Evolutionary conservation across 2,113 vertebrate species (phyloP), one percentile per base, ranked within the genome.

Genomic region (Passerina amoena): DNA sequence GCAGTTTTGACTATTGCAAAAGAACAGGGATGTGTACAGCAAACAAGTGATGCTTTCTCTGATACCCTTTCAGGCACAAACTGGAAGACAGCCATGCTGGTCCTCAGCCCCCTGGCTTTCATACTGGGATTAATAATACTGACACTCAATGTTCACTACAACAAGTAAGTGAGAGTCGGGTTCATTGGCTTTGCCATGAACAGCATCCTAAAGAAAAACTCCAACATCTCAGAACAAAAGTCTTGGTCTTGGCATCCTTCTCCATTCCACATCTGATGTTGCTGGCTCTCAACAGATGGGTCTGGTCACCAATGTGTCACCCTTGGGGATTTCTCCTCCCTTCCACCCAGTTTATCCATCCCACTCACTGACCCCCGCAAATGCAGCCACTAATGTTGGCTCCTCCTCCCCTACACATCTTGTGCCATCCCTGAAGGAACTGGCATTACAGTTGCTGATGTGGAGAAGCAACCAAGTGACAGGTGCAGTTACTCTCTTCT

Each of bases 1-100:
- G 18, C 40, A 85, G 5, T 50, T 0, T 0, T n/a, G 56, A 27
- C 33, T 91, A 31, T 11, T 71, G 79, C 16, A 1, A 28, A 78
- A 44, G 30, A 72, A 51, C 1, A 4, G 35, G 15, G 14, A 31
- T 4, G 33, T 3, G 24, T 57, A 79, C 28, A 54, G 51, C 19
- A 81, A 81, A 81, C 0, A 2, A 2, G 4, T 35, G 14, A 70
- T 48, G 27, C 38, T 83, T 71, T 61, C 70, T 78, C 3, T 61
- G 9, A 53, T 57, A 47, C 4, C 28, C 12, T 85, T 94, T 81
- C 92, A 99, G 99, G 98, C 31, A 98, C 98, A 53, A 98, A 97
- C 90, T 99, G 99, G 99, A 99, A 98, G 95, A 98, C 98, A 1
- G 98, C 98, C 65, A 99, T 99, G 98, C 83, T 99, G 93, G 97